A percentile compares a stretch with the other conserved stretches of the same genome.
These are phyloP conservation scores for Contarinia nasturtii DNA, from an alignment of 1,140 invertebrate species.

Conservation along the genomic window DNA sequence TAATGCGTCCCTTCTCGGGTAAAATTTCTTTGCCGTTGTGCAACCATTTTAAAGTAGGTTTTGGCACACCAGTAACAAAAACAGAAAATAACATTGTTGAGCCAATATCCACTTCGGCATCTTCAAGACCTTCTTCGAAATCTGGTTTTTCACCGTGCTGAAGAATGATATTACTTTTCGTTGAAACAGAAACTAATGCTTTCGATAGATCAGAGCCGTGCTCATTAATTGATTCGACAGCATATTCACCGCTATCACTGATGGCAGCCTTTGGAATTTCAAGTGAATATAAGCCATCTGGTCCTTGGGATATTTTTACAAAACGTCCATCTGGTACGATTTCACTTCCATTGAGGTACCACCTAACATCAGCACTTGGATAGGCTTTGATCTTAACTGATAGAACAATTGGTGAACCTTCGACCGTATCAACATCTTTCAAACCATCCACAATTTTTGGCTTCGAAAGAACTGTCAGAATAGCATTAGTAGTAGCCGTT, in stretches of 20 bases:
- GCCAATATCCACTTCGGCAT: constrained; percentile 40
- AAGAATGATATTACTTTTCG: constrained; percentile 22
- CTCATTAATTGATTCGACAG: constrained; percentile 47
- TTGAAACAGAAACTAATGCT: constrained; percentile 79
- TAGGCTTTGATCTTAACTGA: constrained; percentile 75
- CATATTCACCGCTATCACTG: constrained; percentile 61
- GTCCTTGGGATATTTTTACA: constrained; percentile 38
- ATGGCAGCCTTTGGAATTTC: constrained; percentile 49
- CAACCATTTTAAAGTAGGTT: constrained; percentile 68
- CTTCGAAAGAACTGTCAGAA: constrained; percentile 49
- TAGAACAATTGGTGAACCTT: constrained; percentile 51
- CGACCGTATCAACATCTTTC: constrained; percentile 46
- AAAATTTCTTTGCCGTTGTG: constrained; percentile 57
- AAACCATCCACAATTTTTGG: constrained; percentile 43
- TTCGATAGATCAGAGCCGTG: constrained; percentile 66
- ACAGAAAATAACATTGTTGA: constrained; percentile 14
- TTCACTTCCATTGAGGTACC: constrained; percentile 64
- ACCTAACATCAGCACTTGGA: constrained; percentile 79
- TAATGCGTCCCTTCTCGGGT: constrained; percentile 42
- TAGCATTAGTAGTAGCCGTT: constrained; percentile 41
- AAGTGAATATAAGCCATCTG: constrained; percentile 53
- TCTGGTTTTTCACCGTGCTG: constrained; percentile 33
- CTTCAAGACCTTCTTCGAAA: constrained; percentile 47
- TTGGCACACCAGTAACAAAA: constrained; percentile 57
- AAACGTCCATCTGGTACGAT: constrained; percentile 28